A percentile compares a stretch with the other conserved stretches of the same genome.
These are phyloP conservation scores for Aix galericulata DNA, from an alignment of 2,113 vertebrate genomes.

Conservation along the genomic window DNA sequence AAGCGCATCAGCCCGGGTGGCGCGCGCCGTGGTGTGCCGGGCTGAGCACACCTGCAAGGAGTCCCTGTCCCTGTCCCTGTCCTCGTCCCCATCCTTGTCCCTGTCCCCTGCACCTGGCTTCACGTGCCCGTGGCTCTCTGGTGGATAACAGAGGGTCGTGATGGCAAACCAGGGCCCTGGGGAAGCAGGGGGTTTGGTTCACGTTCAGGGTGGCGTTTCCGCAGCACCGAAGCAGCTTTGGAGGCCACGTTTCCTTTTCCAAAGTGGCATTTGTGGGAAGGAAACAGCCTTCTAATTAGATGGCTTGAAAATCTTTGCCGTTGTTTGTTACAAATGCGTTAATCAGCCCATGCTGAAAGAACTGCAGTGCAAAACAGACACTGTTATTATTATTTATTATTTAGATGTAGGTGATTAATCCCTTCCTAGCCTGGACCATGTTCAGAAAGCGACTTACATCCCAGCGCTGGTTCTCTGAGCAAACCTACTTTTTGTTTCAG, in stretches of 20 bases:
- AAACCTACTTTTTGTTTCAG: not conserved
- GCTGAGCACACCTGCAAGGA: not conserved
- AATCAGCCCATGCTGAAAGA: slow-evolving; percentile 3
- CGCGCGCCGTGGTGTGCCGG: not conserved
- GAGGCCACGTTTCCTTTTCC: slow-evolving; percentile 43
- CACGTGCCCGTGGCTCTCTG: not conserved
- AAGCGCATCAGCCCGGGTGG: not conserved
- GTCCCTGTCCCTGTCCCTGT: not conserved
- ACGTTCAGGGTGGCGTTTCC: not conserved
- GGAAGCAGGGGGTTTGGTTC: not conserved
- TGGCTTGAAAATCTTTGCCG: slow-evolving; percentile 42
- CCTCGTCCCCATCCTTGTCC: not conserved
- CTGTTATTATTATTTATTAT: slow-evolving; percentile 15
- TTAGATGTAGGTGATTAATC: not conserved
- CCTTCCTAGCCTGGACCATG: not conserved
- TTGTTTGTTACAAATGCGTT: not conserved
- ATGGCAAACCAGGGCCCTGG: accelerated
- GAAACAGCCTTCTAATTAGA: slow-evolving; percentile 22
- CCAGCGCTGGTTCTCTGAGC: not conserved
- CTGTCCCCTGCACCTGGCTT: not conserved
- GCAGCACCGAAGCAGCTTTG: not conserved
- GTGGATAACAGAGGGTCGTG: not conserved
- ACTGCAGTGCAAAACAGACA: not conserved
- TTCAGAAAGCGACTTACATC: not conserved
- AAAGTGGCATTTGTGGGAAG: slow-evolving; percentile 34